Base-by-base conservation (phyloP, 2,888 invertebrate genomes). In the Dolomedes plantarius region DNA sequence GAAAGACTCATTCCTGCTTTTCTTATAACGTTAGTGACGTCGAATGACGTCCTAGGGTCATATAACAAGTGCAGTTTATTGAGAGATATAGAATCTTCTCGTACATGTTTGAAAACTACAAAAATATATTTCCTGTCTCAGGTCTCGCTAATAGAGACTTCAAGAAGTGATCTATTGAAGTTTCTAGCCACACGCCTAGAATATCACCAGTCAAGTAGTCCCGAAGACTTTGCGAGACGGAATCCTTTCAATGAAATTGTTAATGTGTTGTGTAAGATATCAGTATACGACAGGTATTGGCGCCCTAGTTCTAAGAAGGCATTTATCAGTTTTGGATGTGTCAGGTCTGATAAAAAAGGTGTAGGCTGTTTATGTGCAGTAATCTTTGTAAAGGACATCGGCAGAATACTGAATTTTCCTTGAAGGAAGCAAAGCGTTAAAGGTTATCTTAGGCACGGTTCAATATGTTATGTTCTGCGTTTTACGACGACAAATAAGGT, bases 401-500 rank as follows among this genome's bases (percentile, higher is more conserved):
- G 6, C 16, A 41, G 41, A 46, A 46, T 46, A 46, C 41, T 16
- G 41, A 46, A 46, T 46, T 46, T 46, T 2, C 41, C 16, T 46
- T 46, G 9, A 2, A 13, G 16, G 9, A 11, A 16, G 13, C 16
- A 2, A 1, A 13, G 16, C 41, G 16, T 16, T 1, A 46, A 46
- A 46, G 9, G 41, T 46, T 46, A 46, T 46, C 41, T 46, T 16
- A 5, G 16, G 13, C 1, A 16, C 2, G 16, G 13, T 46, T 13
- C 41, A 46, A 36, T 46, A 11, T 46, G 41, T 46, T 46, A 46
- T 13, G 2, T 46, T 46, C 16, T 16, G 41, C 16, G 2, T 46
- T 16, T 11, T 13, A 56, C 56, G 56, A 56, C 56, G 56, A 56
- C 56, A 56, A 56, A 56, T 56, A 56, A 56, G 56, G 56, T 5